Percentiles rank a stretch among this genome's conserved stretches.
These are phyloP conservation scores for Diplodus puntazzo DNA, from an alignment of 2,797 vertebrate species.

Conservation along the genomic window DNA sequence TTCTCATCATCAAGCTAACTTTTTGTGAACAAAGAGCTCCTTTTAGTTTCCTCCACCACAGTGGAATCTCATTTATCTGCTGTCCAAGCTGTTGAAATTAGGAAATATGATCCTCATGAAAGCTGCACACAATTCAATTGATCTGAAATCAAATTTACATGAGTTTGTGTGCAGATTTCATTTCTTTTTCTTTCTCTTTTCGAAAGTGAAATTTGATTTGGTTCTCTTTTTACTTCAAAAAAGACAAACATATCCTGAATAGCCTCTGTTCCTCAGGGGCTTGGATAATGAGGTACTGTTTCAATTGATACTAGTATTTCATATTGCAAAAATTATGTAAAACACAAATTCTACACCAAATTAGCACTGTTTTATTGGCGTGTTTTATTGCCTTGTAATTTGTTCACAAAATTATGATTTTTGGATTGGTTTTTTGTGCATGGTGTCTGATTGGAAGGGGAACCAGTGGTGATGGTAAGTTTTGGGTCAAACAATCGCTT, in stretches of 20 bases:
- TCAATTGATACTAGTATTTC: background rate
- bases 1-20: constrained; percentile 71
- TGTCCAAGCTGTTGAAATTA: constrained; percentile 15
- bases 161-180: constrained; percentile 4
- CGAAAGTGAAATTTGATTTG: too few relatives aligned
- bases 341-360: background rate
- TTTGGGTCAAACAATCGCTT: constrained; percentile 73
- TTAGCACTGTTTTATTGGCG: background rate
- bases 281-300: constrained; percentile 37
- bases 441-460: constrained; percentile 78
- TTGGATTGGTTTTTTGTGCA: constrained; percentile 69
- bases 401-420: constrained; percentile 77
- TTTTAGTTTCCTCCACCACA: constrained; percentile 36
- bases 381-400: constrained; percentile 45
- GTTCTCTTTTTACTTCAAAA: background rate
- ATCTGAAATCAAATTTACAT: background rate
- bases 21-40: constrained; percentile 80
- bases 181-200: background rate
- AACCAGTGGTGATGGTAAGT: constrained; percentile 83
- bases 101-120: background rate
- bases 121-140: background rate
- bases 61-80: constrained; percentile 47
- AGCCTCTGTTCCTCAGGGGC: constrained; percentile 3
- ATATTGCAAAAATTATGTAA: constrained; percentile 6
- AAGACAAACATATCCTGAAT: background rate